Base-by-base conservation (phyloP, 2,113 vertebrate genomes). In the Peromyscus maniculatus region DNA sequence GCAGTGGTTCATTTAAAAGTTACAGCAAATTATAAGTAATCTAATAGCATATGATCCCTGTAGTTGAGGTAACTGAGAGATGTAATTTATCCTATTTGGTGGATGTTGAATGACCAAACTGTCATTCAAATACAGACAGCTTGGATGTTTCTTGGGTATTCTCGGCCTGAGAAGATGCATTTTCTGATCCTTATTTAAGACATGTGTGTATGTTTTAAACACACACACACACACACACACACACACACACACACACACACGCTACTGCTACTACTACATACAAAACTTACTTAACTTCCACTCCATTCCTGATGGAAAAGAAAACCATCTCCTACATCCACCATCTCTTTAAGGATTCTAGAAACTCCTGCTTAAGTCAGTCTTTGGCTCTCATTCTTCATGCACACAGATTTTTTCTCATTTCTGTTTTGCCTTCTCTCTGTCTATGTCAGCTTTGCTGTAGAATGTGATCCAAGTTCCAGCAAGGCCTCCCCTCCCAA, bases 41-140 rank as follows among this genome's bases (percentile, higher is more conserved):
- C 31, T 88, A 36, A 59, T 49, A 57, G 9, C 75, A 78, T 74
- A 16, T 77, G 15, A 4, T 16, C 17, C 43, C 10, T 72, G 21
- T 80, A 28, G 64, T 16, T 95, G 87, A 90, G 67, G 57, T 94
- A 95, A 91, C 75, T 11, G 39, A 90, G 82, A 78, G 49, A 83
- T 57, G 33, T 74, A 69, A 87, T 33, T 49, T 57, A 66, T 55
- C 26, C 59, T 55, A 31, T 86, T 92, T 88, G n/a, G 66, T 71
- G 33, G 26, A 16, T 91, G 46, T 77, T 91, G 64, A 94, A 33
- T 91, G 28, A 5, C 21, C 46, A 57, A 80, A 17, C 10, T 92
- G 26, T 33, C 31, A 33, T 87, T 91, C 72, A 86, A 72, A 82
- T 8, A 59, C 26, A 57, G 52, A 52, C 3, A 2, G 10, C 39